Conservation (phyloP, 2,113 vertebrate species). For the Bubo bubo region DNA sequence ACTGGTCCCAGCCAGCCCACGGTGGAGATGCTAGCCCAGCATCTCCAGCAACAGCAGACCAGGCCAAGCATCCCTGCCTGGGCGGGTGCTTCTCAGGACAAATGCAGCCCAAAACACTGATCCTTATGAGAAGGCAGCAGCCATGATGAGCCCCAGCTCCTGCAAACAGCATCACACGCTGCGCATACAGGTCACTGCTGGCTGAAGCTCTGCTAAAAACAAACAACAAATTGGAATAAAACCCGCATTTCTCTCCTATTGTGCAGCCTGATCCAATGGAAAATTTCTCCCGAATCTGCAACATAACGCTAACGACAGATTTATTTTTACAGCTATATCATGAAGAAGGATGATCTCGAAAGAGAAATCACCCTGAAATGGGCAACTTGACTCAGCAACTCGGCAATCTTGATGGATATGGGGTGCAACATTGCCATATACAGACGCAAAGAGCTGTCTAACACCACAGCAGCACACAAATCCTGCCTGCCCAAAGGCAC, state of each 20-base stretch:
- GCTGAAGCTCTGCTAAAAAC: background rate
- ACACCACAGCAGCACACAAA: background rate
- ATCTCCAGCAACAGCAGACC: background rate
- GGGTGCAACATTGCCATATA: background rate
- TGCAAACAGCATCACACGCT: background rate
- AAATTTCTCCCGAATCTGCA: background rate
- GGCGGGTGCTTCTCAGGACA: accelerated
- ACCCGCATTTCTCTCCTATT: background rate
- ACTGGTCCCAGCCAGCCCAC: accelerated
- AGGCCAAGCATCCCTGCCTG: background rate
- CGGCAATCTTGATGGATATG: background rate
- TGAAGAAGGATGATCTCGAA: conserved; percentile 1
- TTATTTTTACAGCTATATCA: conserved; percentile 9
- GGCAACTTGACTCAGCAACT: conserved; percentile 8
- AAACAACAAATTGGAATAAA: background rate
- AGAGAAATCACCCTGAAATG: background rate
- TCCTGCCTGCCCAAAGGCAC: background rate
- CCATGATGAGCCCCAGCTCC: background rate
- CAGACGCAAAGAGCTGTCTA: background rate
- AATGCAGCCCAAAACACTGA: background rate
- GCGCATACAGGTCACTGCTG: background rate
- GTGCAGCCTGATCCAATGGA: background rate
- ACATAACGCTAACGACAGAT: background rate
- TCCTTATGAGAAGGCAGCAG: background rate
- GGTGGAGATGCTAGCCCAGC: too few species aligned